Conservation (phyloP, 2,113 vertebrate species). For the Vanacampus margaritifer region DNA sequence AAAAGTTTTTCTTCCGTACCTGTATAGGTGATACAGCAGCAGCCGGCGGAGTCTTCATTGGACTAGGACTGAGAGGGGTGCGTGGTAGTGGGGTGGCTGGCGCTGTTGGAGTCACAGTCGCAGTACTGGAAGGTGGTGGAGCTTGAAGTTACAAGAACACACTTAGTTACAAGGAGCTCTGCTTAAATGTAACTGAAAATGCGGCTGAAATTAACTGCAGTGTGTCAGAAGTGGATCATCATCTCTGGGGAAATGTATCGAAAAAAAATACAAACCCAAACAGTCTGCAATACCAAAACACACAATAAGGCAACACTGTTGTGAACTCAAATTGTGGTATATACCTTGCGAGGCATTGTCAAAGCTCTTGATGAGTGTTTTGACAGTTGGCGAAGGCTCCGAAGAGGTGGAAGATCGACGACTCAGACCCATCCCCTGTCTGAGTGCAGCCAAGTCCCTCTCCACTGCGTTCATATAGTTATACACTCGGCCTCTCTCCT, state of each 20-base stretch:
- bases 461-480: constrained; percentile 98
- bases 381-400: constrained; percentile 91
- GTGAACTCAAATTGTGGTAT: not conserved
- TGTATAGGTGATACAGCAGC: constrained; percentile 95
- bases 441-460: constrained; percentile 86
- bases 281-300: not conserved
- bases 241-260: not conserved
- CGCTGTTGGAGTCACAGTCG: constrained; percentile 59
- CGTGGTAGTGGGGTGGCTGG: constrained; percentile 80
- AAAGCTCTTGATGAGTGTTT: constrained; percentile 96
- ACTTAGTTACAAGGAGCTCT: not conserved
- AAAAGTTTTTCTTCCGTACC: constrained; percentile 59
- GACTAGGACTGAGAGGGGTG: constrained; percentile 92
- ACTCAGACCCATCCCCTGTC: constrained; percentile 93
- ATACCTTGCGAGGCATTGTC: constrained; percentile 92
- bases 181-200: not conserved
- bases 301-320: not conserved
- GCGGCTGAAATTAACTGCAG: not conserved
- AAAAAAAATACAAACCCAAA: not conserved
- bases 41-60: constrained; percentile 92
- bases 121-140: constrained; percentile 57
- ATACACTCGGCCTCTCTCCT: constrained; percentile 92
- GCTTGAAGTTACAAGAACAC: not conserved
- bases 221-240: not conserved
- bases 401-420: constrained; percentile 90